These are phyloP conservation scores for Mus minutoides DNA, from an alignment of 2,797 vertebrate species.

Conservation along the genomic window DNA sequence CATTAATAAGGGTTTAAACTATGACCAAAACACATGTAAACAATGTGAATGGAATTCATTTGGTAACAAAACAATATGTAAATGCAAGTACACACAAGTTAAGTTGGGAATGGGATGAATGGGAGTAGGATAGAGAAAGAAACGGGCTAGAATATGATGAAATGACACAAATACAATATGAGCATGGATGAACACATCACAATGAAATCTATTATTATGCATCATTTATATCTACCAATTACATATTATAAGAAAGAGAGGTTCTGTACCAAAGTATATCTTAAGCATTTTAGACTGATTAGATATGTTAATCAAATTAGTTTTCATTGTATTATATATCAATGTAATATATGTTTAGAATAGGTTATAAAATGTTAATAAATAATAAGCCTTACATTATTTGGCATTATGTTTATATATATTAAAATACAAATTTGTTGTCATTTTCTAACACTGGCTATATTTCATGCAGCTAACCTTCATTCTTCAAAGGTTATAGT, in stretches of 20 bases:
- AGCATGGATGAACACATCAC: neutral
- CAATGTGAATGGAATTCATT: neutral
- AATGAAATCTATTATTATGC: too few species aligned
- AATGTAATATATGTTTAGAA: neutral
- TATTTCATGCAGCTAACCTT: neutral
- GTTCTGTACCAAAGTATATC: fast-evolving
- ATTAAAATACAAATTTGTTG: conserved; percentile 43
- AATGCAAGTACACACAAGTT: neutral
- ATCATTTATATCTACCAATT: neutral
- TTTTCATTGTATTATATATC: neutral
- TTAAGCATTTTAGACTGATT: neutral
- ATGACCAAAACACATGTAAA: neutral
- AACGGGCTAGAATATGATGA: neutral
- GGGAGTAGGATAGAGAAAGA: neutral
- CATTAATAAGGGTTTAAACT: neutral
- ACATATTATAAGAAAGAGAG: neutral
- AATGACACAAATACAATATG: neutral
- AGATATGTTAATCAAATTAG: neutral
- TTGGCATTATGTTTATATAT: neutral
- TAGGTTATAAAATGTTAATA: neutral
- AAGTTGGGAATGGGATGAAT: neutral
- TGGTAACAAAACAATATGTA: neutral
- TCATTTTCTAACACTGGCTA: conserved; percentile 55
- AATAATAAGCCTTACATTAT: neutral
- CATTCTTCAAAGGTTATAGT: neutral